These are phyloP conservation scores for Mesembrinibis cayennensis DNA, from an alignment of 2,113 vertebrate species.

Conservation along the genomic window DNA sequence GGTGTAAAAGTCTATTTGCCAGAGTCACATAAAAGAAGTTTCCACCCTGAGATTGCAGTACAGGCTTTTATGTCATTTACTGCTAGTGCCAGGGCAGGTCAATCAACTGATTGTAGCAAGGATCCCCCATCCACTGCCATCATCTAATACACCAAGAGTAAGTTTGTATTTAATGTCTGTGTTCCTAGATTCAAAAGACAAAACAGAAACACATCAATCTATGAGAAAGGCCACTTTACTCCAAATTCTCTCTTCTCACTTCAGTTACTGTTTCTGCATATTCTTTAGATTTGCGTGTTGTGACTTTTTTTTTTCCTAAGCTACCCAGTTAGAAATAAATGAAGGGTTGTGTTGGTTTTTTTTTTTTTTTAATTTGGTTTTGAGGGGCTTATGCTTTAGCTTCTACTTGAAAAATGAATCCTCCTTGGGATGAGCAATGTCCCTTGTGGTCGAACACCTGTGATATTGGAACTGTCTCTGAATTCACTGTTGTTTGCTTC, in stretches of 20 bases:
- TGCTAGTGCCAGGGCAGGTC: background rate
- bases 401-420: slow-evolving; percentile 24
- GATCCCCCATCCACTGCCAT: background rate
- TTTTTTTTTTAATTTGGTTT: background rate
- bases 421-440: background rate
- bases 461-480: background rate
- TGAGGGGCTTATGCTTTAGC: background rate
- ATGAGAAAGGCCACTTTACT: background rate
- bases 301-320: background rate
- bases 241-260: background rate
- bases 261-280: background rate
- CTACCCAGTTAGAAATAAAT: background rate
- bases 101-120: background rate
- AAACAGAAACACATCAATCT: background rate
- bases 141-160: background rate
- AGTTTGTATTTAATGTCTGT: background rate
- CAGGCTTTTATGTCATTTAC: background rate
- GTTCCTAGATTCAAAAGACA: background rate
- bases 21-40: background rate
- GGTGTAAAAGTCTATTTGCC: background rate
- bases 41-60: background rate
- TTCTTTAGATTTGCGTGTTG: background rate
- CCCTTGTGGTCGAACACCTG: background rate
- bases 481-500: background rate
- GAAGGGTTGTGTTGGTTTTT: background rate